A percentile compares a stretch with the other conserved stretches of the same genome.
phyloP scores from a whole-genome alignment of 2,797 vertebrate genomes.

The Poecilia wingei region DNA sequence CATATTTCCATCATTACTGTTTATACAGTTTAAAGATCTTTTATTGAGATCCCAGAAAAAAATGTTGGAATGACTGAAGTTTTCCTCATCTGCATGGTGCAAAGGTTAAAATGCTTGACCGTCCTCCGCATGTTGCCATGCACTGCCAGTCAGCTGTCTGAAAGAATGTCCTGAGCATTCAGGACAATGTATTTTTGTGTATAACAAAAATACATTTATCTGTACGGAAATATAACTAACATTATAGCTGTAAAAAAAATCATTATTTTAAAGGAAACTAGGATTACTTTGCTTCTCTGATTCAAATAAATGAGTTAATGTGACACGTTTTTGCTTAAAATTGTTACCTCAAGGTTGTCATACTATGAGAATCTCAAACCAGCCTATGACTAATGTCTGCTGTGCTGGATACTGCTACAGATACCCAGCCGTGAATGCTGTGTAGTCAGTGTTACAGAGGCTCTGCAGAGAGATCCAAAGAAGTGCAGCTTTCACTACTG shows the following conservation, averaged over 20 bases:
- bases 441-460: conserved; percentile 44
- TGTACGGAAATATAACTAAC: not conserved
- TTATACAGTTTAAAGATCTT: not conserved
- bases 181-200: not conserved
- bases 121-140: not conserved
- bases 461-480: conserved; percentile 53
- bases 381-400: conserved; percentile 10
- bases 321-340: not conserved
- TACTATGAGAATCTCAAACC: not conserved
- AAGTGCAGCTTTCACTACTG: conserved; percentile 29
- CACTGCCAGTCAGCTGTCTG: not conserved
- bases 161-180: not conserved
- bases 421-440: conserved; percentile 49
- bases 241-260: not conserved
- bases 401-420: conserved; percentile 55
- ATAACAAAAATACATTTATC: not conserved
- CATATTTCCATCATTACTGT: not conserved
- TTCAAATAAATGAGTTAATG: not conserved
- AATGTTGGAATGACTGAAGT: not conserved
- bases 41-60: not conserved
- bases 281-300: not conserved
- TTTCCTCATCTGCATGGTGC: not conserved
- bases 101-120: not conserved
- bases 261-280: not conserved
- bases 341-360: not conserved